phyloP scores from a whole-genome alignment of 1,140 invertebrate genomes.

The Diachasmimorpha longicaudata region DNA sequence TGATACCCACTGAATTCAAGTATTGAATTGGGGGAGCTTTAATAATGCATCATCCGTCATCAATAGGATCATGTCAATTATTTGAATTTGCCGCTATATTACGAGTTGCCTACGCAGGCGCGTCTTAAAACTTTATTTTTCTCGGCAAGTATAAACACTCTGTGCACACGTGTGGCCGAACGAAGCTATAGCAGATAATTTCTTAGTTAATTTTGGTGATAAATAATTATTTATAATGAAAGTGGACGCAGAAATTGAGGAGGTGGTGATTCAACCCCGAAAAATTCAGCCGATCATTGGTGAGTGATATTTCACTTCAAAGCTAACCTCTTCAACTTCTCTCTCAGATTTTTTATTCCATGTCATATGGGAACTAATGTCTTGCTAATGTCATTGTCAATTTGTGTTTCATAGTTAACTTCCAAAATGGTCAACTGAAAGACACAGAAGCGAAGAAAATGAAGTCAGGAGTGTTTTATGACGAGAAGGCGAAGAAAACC shows the following conservation, averaged over 20 bases:
- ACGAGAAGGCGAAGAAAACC: constrained; percentile 40
- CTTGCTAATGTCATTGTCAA: neutral
- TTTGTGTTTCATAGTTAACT: constrained; percentile 42
- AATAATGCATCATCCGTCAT: too few relatives aligned
- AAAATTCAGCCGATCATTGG: constrained; percentile 54
- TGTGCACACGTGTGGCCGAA: too few relatives aligned
- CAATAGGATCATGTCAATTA: too few relatives aligned
- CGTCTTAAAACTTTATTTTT: too few relatives aligned
- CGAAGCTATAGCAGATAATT: too few relatives aligned
- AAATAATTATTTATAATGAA: constrained; percentile 2
- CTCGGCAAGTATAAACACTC: too few relatives aligned
- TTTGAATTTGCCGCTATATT: too few relatives aligned
- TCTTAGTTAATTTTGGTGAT: neutral
- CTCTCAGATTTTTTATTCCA: neutral
- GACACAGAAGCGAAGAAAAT: constrained; percentile 47
- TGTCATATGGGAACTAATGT: constrained; percentile 5
- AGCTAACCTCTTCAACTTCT: neutral
- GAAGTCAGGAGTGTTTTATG: constrained; percentile 48
- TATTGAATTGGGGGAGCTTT: too few relatives aligned
- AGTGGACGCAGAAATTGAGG: constrained; percentile 44
- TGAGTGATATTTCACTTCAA: constrained; percentile 27
- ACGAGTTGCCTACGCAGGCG: too few relatives aligned
- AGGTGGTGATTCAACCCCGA: constrained; percentile 39
- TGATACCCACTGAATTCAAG: too few relatives aligned
- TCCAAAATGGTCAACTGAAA: constrained; percentile 53